Conservation (phyloP, 1,140 invertebrate species). For the Caenorhabditis inopinata region DNA sequence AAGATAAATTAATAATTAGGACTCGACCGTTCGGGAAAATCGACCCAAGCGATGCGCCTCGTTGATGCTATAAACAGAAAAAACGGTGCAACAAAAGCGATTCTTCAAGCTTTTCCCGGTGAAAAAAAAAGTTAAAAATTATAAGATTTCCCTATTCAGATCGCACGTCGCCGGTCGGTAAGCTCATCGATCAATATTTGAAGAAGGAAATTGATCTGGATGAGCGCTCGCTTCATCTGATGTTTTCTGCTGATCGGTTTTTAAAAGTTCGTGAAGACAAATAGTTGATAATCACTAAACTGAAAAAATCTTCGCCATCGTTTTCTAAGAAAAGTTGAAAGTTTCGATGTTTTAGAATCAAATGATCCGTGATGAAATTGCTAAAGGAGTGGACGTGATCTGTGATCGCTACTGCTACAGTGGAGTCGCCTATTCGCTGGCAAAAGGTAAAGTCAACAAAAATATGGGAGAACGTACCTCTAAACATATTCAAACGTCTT, state of each 20-base stretch:
- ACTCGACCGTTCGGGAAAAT: constrained; percentile 38
- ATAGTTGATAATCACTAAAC: neutral
- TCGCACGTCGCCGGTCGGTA: constrained; percentile 7
- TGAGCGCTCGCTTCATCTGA: constrained; percentile 36
- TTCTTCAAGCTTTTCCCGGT: constrained; percentile 38
- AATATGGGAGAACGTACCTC: neutral
- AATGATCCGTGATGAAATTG: constrained; percentile 7
- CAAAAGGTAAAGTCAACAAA: constrained; percentile 11
- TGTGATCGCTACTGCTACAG: constrained; percentile 42
- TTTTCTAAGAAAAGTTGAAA: neutral
- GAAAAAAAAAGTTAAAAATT: neutral
- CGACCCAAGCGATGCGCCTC: constrained; percentile 39
- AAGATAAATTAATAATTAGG: neutral
- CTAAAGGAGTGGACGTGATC: constrained; percentile 34
- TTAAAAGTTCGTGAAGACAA: constrained; percentile 26
- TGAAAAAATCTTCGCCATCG: neutral
- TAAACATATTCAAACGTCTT: no score
- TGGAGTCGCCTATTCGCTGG: constrained; percentile 42
- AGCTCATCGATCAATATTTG: constrained; percentile 42
- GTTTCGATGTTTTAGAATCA: neutral
- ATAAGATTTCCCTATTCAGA: neutral
- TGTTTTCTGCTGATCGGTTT: constrained; percentile 42
- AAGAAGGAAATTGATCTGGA: constrained; percentile 37
- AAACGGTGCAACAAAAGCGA: neutral
- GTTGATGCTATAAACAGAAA: constrained; percentile 5